Evolutionary conservation across 2,113 vertebrate species (phyloP), one percentile per base, ranked within the genome.

Genomic region (Herpailurus yagouaroundi): DNA sequence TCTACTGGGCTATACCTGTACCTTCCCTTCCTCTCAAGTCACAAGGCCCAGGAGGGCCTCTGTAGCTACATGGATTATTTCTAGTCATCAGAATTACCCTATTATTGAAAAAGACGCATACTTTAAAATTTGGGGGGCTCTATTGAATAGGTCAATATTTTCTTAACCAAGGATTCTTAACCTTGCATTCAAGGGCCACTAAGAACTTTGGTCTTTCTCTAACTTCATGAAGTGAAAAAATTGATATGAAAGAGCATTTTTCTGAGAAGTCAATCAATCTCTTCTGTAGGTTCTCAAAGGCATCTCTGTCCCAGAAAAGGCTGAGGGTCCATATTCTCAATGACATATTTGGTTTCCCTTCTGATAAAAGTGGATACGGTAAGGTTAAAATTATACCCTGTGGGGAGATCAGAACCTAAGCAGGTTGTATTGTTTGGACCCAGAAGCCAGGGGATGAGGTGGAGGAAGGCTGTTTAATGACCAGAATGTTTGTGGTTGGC

Each of bases 401-500:
- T 60, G 5, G 36, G 48, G 21, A 73, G 19, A 60, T 7, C 48
- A 91, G 50, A 83, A 80, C 48, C 64, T 69, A 55, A 85, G 45
- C 5, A 52, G 45, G 36, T 80, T 2, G 11, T 33, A 1, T 60
- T 68, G 45, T 12, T 57, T 38, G 79, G 23, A 60, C 52, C 77
- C 68, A 55, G 90, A 93, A 89, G 48, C n/a, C 91, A 13, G 86
- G 85, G 97, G 93, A 93, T 84, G 73, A 96, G 81, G 27, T 95
- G 87, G 82, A 98, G 87, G 79, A 97, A 3, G 74, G 91, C 90
- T 60, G 86, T 87, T 96, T 95, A 73, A 48, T 48, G 88, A 76
- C 87, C 88, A 93, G 66, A 97, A 89, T 84, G 66, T 96, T 98
- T 98, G 80, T 95, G 92, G 33, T 90, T 92, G 77, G 38, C 90